Conservation (phyloP, 2,797 vertebrate species). For the Liasis olivaceus region DNA sequence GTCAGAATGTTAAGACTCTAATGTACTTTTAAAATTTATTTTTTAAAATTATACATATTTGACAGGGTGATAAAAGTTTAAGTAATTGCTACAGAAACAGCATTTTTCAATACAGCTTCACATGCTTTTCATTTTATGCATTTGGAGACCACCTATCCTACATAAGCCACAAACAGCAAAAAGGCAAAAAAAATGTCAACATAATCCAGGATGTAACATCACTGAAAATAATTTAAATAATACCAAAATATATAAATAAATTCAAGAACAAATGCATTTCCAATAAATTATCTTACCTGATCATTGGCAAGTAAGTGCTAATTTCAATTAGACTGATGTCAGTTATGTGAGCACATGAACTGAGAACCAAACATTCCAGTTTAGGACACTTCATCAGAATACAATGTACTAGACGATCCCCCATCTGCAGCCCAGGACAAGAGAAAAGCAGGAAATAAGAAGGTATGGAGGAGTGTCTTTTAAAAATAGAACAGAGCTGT, state of each 20-base stretch:
- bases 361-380: conserved; percentile 67
- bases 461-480: not conserved
- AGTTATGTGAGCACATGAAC: conserved; percentile 69
- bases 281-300: conserved; percentile 43
- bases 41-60: not conserved
- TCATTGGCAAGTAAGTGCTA: conserved; percentile 55
- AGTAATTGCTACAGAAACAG: not conserved
- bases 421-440: conserved; percentile 53
- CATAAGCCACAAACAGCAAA: not conserved
- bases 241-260: not conserved
- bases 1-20: not conserved
- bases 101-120: not conserved
- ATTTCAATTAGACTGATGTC: conserved; percentile 69
- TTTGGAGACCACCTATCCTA: not conserved
- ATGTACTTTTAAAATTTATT: not conserved
- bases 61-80: not conserved
- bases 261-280: not conserved
- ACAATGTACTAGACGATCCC: conserved; percentile 55
- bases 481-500: not conserved
- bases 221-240: not conserved
- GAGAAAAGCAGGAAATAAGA: not conserved
- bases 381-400: conserved; percentile 63
- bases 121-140: not conserved
- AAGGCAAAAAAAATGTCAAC: not conserved
- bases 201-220: not conserved